A percentile compares a stretch with the other conserved stretches of the same genome.
Evolutionary conservation across 2,888 invertebrate species (phyloP).

Genomic region (Xestia ashworthii): DNA sequence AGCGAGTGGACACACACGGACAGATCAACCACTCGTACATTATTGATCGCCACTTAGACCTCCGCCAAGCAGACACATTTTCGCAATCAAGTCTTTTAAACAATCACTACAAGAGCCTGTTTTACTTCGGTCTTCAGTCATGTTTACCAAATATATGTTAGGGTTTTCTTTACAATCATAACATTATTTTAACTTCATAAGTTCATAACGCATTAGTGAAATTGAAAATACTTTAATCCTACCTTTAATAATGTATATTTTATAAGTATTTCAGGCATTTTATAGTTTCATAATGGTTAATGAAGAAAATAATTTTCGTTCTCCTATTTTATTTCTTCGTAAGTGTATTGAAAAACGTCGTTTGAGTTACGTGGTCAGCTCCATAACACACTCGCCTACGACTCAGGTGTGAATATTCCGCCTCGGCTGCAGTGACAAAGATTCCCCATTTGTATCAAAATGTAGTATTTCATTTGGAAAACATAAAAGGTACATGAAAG

Average conservation of each 20-base stretch:
- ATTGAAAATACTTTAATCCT: background rate
- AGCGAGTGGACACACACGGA: slow-evolving; percentile 39
- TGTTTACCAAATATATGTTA: background rate
- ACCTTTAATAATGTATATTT: background rate
- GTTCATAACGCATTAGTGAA: background rate
- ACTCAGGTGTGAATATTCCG: background rate
- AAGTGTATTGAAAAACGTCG: background rate
- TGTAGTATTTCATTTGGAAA: background rate
- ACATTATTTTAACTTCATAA: background rate
- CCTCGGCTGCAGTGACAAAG: background rate
- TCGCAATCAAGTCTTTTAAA: slow-evolving; percentile 38
- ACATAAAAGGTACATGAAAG: background rate
- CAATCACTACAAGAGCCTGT: slow-evolving; percentile 6
- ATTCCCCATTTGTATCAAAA: background rate
- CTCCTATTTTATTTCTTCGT: background rate
- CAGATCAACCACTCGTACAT: slow-evolving; percentile 31
- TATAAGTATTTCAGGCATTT: background rate
- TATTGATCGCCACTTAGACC: slow-evolving; percentile 42
- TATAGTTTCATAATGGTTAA: background rate
- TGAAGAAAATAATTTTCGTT: background rate
- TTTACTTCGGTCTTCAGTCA: background rate
- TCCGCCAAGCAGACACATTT: slow-evolving; percentile 22
- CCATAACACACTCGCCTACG: background rate
- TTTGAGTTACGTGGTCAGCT: background rate
- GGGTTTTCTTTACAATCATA: background rate